These are phyloP conservation scores for Rhynchonema sp. DNA, from an alignment of 2,888 invertebrate genomes.

Conservation along the genomic window DNA sequence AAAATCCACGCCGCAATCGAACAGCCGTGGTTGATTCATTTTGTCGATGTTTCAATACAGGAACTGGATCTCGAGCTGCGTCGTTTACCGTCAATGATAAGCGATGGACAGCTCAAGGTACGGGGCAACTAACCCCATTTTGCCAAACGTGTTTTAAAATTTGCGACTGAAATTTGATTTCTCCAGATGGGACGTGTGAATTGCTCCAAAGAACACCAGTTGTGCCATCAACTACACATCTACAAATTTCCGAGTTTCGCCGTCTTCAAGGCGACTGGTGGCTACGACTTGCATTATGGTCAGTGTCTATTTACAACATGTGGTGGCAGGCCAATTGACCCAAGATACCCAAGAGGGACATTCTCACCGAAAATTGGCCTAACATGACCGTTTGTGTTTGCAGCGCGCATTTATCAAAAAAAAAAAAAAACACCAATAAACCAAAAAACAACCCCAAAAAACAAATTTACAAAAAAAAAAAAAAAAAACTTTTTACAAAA, in stretches of 20 bases:
- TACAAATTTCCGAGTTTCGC: conserved; percentile 44
- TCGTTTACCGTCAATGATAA: conserved; percentile 11
- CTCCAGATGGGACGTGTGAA: conserved; percentile 30
- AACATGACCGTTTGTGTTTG: too few species aligned
- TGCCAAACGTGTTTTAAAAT: not conserved
- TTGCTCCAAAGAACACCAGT: conserved; percentile 25
- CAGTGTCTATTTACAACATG: too few species aligned
- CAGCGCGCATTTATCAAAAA: too few species aligned
- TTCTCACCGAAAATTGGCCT: too few species aligned
- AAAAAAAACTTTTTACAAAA: too few species aligned
- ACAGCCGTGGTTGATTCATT: not conserved
- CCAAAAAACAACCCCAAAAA: too few species aligned
- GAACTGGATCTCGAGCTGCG: not conserved
- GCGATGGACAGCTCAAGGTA: too few species aligned
- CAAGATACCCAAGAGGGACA: too few species aligned
- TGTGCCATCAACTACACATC: conserved; percentile 22
- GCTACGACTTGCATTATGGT: conserved; percentile 52
- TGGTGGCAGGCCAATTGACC: too few species aligned
- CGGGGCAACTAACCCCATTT: too few species aligned
- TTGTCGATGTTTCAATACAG: not conserved
- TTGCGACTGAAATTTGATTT: not conserved
- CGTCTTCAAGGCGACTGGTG: conserved; percentile 51
- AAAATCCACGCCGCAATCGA: conserved; percentile 6
- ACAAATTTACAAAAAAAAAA: too few species aligned
- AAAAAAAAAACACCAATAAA: too few species aligned